A percentile compares a stretch with the other conserved stretches of the same genome.
Conservation (phyloP, 2,888 invertebrate genomes). For the Thera britannica region DNA sequence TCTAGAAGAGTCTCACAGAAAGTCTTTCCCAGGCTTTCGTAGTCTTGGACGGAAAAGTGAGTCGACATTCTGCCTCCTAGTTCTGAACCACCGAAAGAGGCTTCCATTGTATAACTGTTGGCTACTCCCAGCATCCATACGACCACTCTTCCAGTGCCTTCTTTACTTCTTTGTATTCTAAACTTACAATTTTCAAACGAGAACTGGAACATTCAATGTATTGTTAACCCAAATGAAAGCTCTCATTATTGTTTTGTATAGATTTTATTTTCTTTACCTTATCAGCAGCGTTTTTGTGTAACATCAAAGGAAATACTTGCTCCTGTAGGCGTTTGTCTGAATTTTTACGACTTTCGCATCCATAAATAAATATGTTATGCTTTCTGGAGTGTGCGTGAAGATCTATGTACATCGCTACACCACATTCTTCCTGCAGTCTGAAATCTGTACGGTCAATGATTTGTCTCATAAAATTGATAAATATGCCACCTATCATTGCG, state of each 20-base stretch:
- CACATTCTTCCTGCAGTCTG: constrained; percentile 95
- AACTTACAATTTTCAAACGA: constrained; percentile 97
- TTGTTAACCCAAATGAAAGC: not conserved
- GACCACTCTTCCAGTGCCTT: constrained; percentile 97
- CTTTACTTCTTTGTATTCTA: constrained; percentile 96
- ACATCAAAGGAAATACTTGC: constrained; percentile 97
- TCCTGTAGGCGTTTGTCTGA: constrained; percentile 92
- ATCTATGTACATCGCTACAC: constrained; percentile 96
- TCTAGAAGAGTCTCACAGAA: constrained; percentile 97
- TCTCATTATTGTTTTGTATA: not conserved
- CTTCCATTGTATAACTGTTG: constrained; percentile 98
- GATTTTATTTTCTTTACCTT: constrained; percentile 83
- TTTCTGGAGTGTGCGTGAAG: constrained; percentile 97
- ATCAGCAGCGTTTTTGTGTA: constrained; percentile 96
- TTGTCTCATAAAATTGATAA: constrained; percentile 19
- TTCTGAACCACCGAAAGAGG: constrained; percentile 96
- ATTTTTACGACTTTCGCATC: constrained; percentile 94
- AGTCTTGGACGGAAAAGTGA: constrained; percentile 91
- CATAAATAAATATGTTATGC: constrained; percentile 98
- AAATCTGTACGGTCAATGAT: constrained; percentile 39
- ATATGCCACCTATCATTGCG: constrained; percentile 8
- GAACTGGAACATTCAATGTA: constrained; percentile 86
- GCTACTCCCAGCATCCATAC: constrained; percentile 98
- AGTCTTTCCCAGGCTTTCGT: constrained; percentile 90
- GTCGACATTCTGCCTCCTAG: constrained; percentile 92